Percentiles rank a stretch among this genome's conserved stretches.
Evolutionary conservation across 2,797 vertebrate species (phyloP).

Genomic region (Tolypeutes matacus): DNA sequence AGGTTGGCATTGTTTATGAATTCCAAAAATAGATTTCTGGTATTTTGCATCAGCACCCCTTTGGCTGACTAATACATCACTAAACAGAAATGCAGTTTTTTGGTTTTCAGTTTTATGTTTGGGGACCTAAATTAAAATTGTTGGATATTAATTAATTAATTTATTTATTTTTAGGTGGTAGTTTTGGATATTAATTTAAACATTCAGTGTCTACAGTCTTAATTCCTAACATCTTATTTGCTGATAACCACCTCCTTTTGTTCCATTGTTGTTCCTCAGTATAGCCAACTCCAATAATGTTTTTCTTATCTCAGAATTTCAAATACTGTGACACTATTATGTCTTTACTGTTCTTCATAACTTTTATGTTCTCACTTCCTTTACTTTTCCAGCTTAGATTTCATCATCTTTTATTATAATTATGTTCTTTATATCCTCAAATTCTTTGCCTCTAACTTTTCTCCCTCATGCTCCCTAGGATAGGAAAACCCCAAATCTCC

Average conservation of each 20-base stretch:
- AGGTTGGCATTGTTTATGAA: too few species aligned
- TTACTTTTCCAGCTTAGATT: neutral
- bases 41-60: too few species aligned
- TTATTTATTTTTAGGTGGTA: too few species aligned
- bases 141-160: neutral
- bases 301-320: neutral
- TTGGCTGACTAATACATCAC: neutral
- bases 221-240: neutral
- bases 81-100: constrained; percentile 2
- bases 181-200: constrained; percentile 23
- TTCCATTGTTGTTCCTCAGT: neutral
- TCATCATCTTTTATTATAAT: neutral
- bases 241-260: neutral
- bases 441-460: neutral
- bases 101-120: constrained; percentile 33
- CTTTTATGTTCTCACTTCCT: neutral
- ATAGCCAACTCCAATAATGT: neutral
- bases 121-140: neutral
- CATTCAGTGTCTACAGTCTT: neutral
- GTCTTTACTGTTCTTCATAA: neutral
- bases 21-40: too few species aligned
- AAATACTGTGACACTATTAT: neutral
- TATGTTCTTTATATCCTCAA: neutral
- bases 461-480: neutral
- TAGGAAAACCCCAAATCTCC: neutral